These are phyloP conservation scores for Piprites chloris DNA, from an alignment of 2,113 vertebrate genomes.

Conservation along the genomic window DNA sequence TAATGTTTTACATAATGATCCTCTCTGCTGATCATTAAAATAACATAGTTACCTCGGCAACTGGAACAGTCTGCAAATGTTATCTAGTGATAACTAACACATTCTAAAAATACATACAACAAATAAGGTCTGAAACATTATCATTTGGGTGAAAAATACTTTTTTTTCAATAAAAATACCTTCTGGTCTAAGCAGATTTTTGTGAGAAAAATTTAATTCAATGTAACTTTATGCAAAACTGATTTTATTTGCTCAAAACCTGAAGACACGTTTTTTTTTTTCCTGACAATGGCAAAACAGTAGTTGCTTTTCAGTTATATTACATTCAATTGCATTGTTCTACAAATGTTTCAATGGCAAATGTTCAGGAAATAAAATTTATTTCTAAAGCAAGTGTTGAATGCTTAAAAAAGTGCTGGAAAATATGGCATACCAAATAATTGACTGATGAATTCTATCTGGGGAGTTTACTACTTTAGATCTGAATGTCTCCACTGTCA, in stretches of 20 bases:
- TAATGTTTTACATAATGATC: conserved; percentile 61
- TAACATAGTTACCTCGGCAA: conserved; percentile 67
- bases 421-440: background rate
- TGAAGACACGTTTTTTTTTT: background rate
- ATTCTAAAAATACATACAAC: conserved; percentile 48
- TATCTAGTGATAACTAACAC: conserved; percentile 39
- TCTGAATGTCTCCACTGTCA: background rate
- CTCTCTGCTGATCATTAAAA: conserved; percentile 51
- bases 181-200: background rate
- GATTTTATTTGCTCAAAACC: background rate
- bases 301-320: background rate
- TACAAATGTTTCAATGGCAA: background rate
- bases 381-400: background rate
- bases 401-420: background rate
- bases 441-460: background rate
- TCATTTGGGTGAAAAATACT: background rate
- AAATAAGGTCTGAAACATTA: conserved; percentile 36
- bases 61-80: conserved; percentile 54
- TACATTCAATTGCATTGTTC: background rate
- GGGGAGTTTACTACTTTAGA: background rate
- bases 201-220: background rate
- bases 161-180: background rate
- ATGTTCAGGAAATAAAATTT: background rate
- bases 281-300: background rate
- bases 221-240: background rate